Evolutionary conservation across 2,797 vertebrate genomes (phyloP).

Genomic region (Hippoglossus hippoglossus): DNA sequence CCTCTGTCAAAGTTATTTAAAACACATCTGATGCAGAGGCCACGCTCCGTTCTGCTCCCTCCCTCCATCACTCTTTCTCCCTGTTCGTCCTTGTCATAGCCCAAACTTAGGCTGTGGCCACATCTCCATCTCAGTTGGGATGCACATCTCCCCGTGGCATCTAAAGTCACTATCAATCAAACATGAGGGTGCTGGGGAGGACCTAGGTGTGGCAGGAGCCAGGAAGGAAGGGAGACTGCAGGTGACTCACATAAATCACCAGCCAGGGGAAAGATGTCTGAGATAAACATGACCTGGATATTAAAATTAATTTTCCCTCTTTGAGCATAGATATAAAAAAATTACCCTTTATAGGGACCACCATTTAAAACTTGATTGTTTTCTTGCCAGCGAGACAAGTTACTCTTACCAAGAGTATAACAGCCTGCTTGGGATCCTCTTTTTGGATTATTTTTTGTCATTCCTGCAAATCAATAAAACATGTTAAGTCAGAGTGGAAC

Average conservation of each 20-base stretch:
- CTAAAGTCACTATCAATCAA: constrained; percentile 82
- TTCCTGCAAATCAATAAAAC: constrained; percentile 55
- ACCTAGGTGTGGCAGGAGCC: constrained; percentile 69
- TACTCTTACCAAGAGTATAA: constrained; percentile 19
- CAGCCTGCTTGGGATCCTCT: background rate
- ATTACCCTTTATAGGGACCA: background rate
- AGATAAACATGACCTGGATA: constrained; percentile 57
- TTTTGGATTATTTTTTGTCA: constrained; percentile 25
- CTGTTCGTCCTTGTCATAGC: constrained; percentile 75
- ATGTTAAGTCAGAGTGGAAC: constrained; percentile 35
- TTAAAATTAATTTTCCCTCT: constrained; percentile 42
- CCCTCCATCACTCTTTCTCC: constrained; percentile 51
- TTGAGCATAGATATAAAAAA: constrained; percentile 18
- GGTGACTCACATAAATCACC: constrained; percentile 57
- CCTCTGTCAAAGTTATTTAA: constrained; percentile 87
- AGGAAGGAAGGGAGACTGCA: constrained; percentile 62
- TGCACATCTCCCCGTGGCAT: constrained; percentile 67
- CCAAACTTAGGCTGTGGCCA: constrained; percentile 66
- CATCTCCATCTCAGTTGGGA: constrained; percentile 66
- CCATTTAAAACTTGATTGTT: constrained; percentile 33
- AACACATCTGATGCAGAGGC: constrained; percentile 75
- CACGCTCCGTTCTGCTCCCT: constrained; percentile 54
- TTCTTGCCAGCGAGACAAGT: constrained; percentile 20
- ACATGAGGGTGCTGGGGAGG: constrained; percentile 55
- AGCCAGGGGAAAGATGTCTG: constrained; percentile 46